Percentiles rank a stretch among this genome's conserved stretches.
Conservation (phyloP, 2,797 vertebrate genomes). For the Ctenopoma multispine region DNA sequence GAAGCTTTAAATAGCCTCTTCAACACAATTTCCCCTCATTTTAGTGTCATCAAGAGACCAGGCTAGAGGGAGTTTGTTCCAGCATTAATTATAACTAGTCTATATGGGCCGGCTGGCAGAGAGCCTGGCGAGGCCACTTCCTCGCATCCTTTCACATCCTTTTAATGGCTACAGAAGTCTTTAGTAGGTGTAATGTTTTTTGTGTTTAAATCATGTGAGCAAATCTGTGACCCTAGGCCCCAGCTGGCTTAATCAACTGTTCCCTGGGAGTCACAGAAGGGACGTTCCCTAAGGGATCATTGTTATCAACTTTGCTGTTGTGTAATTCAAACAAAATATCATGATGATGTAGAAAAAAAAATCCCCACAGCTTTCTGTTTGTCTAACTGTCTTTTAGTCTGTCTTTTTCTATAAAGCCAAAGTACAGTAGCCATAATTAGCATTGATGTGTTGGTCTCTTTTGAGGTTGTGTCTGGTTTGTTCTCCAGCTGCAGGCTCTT, state of each 20-base stretch:
- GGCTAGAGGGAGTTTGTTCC: slow-evolving; percentile 56
- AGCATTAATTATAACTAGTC: slow-evolving; percentile 67
- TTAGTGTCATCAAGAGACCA: slow-evolving; percentile 62
- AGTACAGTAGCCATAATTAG: slow-evolving; percentile 1
- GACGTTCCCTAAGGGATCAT: slow-evolving; percentile 67
- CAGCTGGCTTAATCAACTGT: slow-evolving; percentile 74
- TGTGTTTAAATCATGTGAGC: slow-evolving; percentile 53
- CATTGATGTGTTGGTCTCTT: slow-evolving; percentile 1
- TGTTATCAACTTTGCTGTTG: slow-evolving; percentile 54
- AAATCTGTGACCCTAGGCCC: slow-evolving; percentile 56
- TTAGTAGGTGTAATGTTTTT: slow-evolving; percentile 24
- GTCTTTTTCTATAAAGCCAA: slow-evolving; percentile 8
- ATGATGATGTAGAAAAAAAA: slow-evolving; percentile 24
- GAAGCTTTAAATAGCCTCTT: slow-evolving; percentile 74
- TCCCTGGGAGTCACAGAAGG: slow-evolving; percentile 63
- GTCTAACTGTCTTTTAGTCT: slow-evolving; percentile 17
- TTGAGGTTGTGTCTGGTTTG: slow-evolving; percentile 29
- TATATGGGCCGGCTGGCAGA: slow-evolving; percentile 47
- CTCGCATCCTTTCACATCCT: slow-evolving; percentile 20
- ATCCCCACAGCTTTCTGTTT: slow-evolving; percentile 7
- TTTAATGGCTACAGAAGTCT: slow-evolving; percentile 30
- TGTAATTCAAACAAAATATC: slow-evolving; percentile 55
- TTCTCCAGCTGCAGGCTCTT: slow-evolving; percentile 40
- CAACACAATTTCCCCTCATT: slow-evolving; percentile 64
- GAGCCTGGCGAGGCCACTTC: slow-evolving; percentile 26